Conservation (phyloP, 2,113 vertebrate genomes). For the Morone chrysops region DNA sequence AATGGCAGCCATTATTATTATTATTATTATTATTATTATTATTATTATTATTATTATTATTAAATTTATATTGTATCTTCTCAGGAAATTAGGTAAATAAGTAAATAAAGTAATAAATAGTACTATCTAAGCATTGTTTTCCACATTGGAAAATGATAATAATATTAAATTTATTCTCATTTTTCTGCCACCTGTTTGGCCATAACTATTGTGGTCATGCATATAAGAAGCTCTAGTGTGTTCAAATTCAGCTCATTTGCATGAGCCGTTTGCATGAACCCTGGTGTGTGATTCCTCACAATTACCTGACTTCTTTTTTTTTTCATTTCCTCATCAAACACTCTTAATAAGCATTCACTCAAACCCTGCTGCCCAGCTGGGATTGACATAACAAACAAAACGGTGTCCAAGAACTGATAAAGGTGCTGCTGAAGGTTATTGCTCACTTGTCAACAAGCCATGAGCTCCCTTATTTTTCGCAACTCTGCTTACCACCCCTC, state of each 20-base stretch:
- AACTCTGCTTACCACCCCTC: background rate
- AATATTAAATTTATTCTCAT: background rate
- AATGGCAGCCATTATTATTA: background rate
- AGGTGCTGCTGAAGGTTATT: slow-evolving; percentile 50
- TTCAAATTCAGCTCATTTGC: slow-evolving; percentile 9
- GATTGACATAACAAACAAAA: slow-evolving; percentile 43
- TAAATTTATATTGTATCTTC: background rate
- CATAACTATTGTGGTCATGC: background rate
- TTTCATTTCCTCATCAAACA: slow-evolving; percentile 37
- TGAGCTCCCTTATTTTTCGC: background rate
- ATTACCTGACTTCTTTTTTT: slow-evolving; percentile 13
- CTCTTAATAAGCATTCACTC: slow-evolving; percentile 34
- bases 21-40: slow-evolving; percentile 7
- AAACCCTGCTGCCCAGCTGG: slow-evolving; percentile 19
- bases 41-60: background rate
- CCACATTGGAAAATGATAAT: background rate
- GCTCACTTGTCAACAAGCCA: slow-evolving; percentile 54
- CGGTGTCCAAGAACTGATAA: slow-evolving; percentile 41
- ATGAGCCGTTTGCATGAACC: background rate
- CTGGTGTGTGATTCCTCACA: slow-evolving; percentile 21
- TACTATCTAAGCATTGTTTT: background rate
- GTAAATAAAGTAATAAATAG: background rate
- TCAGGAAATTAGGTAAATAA: background rate
- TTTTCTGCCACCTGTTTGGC: background rate
- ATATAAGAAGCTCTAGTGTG: background rate